Percentiles rank a stretch among this genome's conserved stretches.
These are phyloP conservation scores for Drosophila lowei DNA, from an alignment of 1,140 invertebrate genomes.

Conservation along the genomic window DNA sequence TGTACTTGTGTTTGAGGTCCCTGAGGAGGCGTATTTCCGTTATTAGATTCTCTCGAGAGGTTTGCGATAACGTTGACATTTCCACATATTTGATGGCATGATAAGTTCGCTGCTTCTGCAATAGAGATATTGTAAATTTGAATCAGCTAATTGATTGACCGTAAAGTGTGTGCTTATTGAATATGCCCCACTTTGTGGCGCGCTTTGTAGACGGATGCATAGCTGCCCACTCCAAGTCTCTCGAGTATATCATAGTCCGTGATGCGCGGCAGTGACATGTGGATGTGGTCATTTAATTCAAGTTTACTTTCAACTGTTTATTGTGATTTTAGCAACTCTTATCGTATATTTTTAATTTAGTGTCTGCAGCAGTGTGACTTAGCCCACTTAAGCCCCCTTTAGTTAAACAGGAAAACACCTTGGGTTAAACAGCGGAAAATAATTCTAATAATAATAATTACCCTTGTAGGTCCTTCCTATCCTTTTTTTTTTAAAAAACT, in stretches of 20 bases:
- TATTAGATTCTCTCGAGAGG: conserved; percentile 91
- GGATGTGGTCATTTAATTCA: conserved; percentile 39
- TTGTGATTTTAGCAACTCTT: no score
- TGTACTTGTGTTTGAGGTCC: conserved; percentile 90
- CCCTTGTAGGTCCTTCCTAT: no score
- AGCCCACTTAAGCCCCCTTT: no score
- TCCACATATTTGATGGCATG: conserved; percentile 91
- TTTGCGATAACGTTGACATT: conserved; percentile 89
- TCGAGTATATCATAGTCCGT: conserved; percentile 89
- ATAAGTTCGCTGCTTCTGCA: conserved; percentile 69
- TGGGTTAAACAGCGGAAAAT: no score
- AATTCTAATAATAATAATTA: no score
- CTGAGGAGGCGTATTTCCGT: conserved; percentile 94
- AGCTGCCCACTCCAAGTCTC: conserved; percentile 94
- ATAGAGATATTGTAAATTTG: conserved; percentile 5
- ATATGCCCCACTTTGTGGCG: conserved; percentile 87
- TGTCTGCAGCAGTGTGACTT: no score
- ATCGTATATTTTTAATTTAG: no score
- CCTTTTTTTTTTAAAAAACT: no score
- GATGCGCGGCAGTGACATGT: conserved; percentile 84
- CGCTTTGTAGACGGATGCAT: conserved; percentile 94
- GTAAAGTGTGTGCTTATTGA: background rate
- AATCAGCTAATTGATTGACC: no score
- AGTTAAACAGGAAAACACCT: no score
- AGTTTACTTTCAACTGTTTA: background rate